Evolutionary conservation across 2,888 invertebrate genomes (phyloP).

Genomic region (Calliphora vomitoria): DNA sequence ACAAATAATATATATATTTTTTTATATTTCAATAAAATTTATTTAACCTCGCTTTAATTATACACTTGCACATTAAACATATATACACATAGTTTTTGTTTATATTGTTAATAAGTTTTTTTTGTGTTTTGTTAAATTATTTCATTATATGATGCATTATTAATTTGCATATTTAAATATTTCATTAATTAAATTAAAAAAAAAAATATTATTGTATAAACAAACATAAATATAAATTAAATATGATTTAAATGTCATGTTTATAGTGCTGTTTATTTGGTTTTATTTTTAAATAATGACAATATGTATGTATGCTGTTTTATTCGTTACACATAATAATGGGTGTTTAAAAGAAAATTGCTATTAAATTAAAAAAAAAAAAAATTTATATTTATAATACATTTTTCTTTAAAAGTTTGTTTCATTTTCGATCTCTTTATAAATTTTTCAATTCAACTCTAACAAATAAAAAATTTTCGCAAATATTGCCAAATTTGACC

Average conservation of each 20-base stretch:
- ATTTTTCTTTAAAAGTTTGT: no score
- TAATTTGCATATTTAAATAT: constrained; percentile 15
- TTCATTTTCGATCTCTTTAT: no score
- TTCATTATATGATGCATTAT: constrained; percentile 1
- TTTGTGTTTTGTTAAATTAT: not conserved
- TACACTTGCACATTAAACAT: not conserved
- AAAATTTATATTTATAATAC: no score
- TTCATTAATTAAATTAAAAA: constrained; percentile 44
- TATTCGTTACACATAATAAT: not conserved
- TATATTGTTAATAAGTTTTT: not conserved
- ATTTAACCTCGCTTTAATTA: constrained; percentile 15
- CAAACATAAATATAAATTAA: constrained; percentile 32
- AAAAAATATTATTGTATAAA: not conserved
- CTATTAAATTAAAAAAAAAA: no score
- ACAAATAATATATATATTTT: no score
- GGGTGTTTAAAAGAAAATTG: not conserved
- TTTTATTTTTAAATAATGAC: constrained; percentile 6
- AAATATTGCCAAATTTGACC: no score
- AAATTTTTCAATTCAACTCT: no score
- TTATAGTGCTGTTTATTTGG: constrained; percentile 12
- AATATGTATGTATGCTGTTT: not conserved
- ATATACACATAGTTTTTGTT: not conserved
- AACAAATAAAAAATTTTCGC: no score
- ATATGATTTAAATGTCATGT: constrained; percentile 55
- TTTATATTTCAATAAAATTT: not conserved